Percentiles rank a stretch among this genome's conserved stretches.
These are phyloP conservation scores for Pangasius mekongensis DNA, from an alignment of 2,797 vertebrate species.

Conservation along the genomic window DNA sequence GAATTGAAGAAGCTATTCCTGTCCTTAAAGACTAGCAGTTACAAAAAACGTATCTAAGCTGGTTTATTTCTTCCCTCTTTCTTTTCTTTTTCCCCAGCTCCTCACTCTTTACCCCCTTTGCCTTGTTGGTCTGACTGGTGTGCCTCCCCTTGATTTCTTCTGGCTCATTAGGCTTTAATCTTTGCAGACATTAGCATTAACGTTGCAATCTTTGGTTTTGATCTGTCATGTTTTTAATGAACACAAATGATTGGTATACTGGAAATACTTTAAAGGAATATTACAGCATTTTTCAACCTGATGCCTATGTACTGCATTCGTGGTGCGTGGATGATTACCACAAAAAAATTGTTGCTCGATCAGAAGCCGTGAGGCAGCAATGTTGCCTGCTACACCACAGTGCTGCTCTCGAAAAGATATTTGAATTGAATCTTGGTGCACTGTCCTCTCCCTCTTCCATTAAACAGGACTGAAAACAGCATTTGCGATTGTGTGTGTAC, in stretches of 20 bases:
- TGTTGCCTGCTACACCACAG: background rate
- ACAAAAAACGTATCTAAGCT: background rate
- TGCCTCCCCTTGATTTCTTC: slow-evolving; percentile 27
- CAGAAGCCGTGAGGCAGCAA: background rate
- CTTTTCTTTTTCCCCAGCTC: background rate
- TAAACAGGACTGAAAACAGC: background rate
- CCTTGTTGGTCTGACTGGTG: slow-evolving; percentile 18
- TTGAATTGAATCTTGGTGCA: background rate
- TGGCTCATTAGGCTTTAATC: slow-evolving; percentile 35
- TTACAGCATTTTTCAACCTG: background rate
- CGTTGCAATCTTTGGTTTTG: slow-evolving; percentile 16
- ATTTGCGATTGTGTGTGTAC: background rate
- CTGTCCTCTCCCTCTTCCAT: background rate
- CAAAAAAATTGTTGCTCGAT: background rate
- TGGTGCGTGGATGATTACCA: background rate
- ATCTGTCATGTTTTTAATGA: slow-evolving; percentile 42
- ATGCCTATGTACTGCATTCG: background rate
- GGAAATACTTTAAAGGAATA: background rate
- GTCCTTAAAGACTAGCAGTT: slow-evolving; percentile 1
- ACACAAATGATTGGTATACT: slow-evolving; percentile 38
- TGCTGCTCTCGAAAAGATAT: background rate
- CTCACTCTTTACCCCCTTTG: background rate
- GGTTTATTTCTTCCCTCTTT: slow-evolving; percentile 5
- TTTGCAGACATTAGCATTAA: background rate
- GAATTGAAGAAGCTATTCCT: slow-evolving; percentile 1